Conservation (phyloP, 2,113 vertebrate genomes). For the Pluvialis apricaria region DNA sequence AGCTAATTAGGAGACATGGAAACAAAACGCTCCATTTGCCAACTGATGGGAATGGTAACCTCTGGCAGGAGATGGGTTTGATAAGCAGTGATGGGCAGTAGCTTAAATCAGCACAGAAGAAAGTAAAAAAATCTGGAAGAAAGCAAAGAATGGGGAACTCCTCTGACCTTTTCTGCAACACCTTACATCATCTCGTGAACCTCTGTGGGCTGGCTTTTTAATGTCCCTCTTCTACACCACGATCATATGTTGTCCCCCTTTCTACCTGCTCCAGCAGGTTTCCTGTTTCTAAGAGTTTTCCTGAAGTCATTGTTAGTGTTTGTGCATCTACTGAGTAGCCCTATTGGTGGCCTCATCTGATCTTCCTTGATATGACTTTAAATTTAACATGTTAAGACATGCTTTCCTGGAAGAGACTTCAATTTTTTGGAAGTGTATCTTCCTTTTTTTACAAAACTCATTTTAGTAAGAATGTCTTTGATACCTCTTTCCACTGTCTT, state of each 20-base stretch:
- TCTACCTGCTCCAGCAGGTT: not conserved
- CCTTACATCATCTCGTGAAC: not conserved
- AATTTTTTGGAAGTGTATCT: not conserved
- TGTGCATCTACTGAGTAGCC: not conserved
- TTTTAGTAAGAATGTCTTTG: constrained; percentile 1
- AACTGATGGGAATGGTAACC: constrained; percentile 49
- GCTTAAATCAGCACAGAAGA: not conserved
- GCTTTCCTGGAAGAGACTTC: not conserved
- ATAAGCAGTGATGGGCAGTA: constrained; percentile 3
- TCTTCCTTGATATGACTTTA: not conserved
- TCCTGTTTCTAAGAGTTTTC: not conserved
- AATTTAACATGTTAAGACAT: not conserved
- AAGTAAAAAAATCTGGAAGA: not conserved
- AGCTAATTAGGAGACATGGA: constrained; percentile 60
- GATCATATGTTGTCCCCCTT: not conserved
- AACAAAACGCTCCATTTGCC: constrained; percentile 60
- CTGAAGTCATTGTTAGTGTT: not conserved
- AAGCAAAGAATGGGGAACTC: not conserved
- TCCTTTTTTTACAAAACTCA: not conserved
- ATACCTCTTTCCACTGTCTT: not conserved
- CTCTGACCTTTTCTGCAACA: not conserved
- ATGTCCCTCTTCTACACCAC: not conserved
- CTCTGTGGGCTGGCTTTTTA: not conserved
- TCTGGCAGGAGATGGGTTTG: constrained; percentile 6
- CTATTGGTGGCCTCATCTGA: not conserved